phyloP scores from a whole-genome alignment of 2,888 invertebrate species.

The Harpagoxenus sublaevis region DNA sequence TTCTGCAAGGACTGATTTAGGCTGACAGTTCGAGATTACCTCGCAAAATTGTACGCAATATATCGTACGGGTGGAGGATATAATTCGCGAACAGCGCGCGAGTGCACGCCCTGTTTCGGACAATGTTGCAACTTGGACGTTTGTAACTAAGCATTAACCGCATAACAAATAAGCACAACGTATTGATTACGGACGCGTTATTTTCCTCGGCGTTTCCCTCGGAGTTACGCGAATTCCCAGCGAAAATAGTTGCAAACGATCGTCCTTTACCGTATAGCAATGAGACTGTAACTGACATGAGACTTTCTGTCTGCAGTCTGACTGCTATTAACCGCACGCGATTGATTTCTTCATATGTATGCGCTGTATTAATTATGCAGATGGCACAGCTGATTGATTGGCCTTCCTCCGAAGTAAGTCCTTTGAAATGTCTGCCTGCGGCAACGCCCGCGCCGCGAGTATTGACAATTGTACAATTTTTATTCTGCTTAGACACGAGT shows the following conservation, averaged over 20 bases:
- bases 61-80: background rate
- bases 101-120: background rate
- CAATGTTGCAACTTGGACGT: conserved; percentile 33
- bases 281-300: conserved; percentile 33
- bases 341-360: conserved; percentile 31
- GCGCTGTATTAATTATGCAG: conserved; percentile 26
- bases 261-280: conserved; percentile 17
- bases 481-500: background rate
- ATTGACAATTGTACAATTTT: background rate
- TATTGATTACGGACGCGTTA: conserved; percentile 28
- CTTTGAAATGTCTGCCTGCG: background rate
- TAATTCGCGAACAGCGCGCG: conserved; percentile 12
- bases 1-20: background rate
- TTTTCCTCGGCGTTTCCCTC: conserved; percentile 1
- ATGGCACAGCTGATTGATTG: conserved; percentile 30
- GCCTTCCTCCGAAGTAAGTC: background rate
- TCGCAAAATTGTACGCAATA: background rate
- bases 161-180: conserved; percentile 37
- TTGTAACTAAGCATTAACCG: conserved; percentile 22
- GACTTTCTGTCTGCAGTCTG: conserved; percentile 17
- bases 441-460: background rate
- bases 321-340: conserved; percentile 28
- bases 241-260: conserved; percentile 26
- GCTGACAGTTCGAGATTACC: background rate
- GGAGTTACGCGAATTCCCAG: conserved; percentile 7